A percentile compares a stretch with the other conserved stretches of the same genome.
Conservation (phyloP, 37 sponge, comb jelly and placozoan species). For the Spongilla lacustris region DNA sequence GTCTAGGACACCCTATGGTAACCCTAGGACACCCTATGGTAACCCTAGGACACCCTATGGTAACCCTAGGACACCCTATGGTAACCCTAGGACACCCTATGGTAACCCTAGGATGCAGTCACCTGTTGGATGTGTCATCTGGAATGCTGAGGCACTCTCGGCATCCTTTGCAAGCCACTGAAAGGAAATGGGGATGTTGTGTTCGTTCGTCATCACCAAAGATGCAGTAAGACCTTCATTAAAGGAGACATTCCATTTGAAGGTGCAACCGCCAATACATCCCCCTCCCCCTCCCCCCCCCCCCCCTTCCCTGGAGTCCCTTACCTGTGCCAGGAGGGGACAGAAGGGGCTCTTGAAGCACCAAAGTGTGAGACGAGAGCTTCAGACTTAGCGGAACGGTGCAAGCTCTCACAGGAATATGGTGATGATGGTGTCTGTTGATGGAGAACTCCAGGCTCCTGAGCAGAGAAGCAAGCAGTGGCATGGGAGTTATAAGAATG, state of each 20-base stretch:
- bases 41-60: neutral
- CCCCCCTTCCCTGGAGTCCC: too few species aligned
- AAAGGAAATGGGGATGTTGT: slow-evolving; percentile 42
- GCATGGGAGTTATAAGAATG: neutral
- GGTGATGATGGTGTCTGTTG: slow-evolving; percentile 44
- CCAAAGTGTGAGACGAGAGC: slow-evolving; percentile 53
- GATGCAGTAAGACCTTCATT: slow-evolving; percentile 30
- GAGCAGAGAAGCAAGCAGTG: slow-evolving; percentile 2
- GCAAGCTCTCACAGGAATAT: slow-evolving; percentile 48
- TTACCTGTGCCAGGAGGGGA: slow-evolving; percentile 24
- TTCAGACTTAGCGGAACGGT: slow-evolving; percentile 26
- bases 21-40: too few species aligned
- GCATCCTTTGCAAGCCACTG: slow-evolving; percentile 49
- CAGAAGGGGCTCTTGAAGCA: slow-evolving; percentile 23
- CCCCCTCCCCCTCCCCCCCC: too few species aligned
- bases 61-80: too few species aligned
- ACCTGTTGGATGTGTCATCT: slow-evolving; percentile 46
- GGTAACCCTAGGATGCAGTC: neutral
- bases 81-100: too few species aligned
- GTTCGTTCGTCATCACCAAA: slow-evolving; percentile 33
- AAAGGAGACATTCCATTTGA: too few species aligned
- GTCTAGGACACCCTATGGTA: too few species aligned
- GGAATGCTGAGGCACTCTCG: slow-evolving; percentile 8
- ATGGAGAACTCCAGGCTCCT: slow-evolving; percentile 62
- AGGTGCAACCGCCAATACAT: neutral